These are phyloP conservation scores for Priocnemis perturbator DNA, from an alignment of 2,888 invertebrate species.

Conservation along the genomic window DNA sequence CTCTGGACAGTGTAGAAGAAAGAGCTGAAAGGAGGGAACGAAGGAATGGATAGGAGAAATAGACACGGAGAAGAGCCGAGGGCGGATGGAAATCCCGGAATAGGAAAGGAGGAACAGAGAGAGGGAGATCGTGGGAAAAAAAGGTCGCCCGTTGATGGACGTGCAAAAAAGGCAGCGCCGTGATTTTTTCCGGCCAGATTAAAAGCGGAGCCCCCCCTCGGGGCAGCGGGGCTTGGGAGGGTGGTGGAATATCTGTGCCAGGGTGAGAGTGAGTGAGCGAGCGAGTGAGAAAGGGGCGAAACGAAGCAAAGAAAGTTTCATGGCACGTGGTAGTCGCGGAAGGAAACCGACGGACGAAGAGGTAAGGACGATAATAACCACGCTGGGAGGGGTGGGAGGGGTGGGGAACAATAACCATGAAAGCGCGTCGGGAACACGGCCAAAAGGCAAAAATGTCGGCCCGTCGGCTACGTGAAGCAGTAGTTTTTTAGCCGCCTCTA, in stretches of 20 bases:
- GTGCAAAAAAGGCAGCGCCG: slow-evolving; percentile 23
- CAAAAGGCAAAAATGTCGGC: slow-evolving; percentile 62
- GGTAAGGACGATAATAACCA: slow-evolving; percentile 56
- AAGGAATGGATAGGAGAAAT: no score
- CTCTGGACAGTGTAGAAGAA: no score
- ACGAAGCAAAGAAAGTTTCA: no score
- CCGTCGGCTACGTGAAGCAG: slow-evolving; percentile 33
- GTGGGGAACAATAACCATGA: slow-evolving; percentile 58
- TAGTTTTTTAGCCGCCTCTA: slow-evolving; percentile 1
- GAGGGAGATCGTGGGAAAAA: background rate
- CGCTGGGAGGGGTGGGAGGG: slow-evolving; percentile 20
- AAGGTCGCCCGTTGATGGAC: slow-evolving; percentile 33
- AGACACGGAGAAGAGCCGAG: no score
- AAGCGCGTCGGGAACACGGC: slow-evolving; percentile 61
- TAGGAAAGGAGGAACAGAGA: no score
- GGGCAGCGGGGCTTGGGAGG: slow-evolving; percentile 1
- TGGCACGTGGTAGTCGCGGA: slow-evolving; percentile 20
- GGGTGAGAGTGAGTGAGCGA: background rate
- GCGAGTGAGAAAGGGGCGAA: background rate
- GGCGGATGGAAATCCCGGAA: no score
- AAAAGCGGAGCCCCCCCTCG: slow-evolving; percentile 38
- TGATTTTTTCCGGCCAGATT: slow-evolving; percentile 48
- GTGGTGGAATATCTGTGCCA: slow-evolving; percentile 30
- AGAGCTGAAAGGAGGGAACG: no score
- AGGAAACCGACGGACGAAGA: slow-evolving; percentile 39